Conservation (phyloP, 2,888 invertebrate species). For the Smittia sp. region DNA sequence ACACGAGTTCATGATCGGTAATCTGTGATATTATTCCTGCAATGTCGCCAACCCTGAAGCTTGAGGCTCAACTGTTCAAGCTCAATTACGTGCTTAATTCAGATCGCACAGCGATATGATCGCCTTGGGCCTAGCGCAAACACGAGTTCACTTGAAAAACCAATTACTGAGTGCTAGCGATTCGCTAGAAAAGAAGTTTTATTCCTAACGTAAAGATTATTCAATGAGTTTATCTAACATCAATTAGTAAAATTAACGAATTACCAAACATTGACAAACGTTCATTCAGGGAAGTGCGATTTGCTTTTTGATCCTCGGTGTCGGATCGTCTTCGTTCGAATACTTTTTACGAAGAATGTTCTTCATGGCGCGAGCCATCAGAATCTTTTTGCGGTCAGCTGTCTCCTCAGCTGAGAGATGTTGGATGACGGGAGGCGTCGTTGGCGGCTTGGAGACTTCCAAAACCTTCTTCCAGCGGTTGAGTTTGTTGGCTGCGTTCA, state of each 20-base stretch:
- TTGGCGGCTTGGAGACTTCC: conserved; percentile 48
- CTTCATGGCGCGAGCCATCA: conserved; percentile 32
- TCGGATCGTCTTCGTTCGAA: conserved; percentile 29
- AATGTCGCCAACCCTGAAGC: too few relatives aligned
- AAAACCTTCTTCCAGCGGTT: conserved; percentile 60
- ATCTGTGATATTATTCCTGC: too few relatives aligned
- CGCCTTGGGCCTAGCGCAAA: too few relatives aligned
- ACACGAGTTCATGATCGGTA: too few relatives aligned
- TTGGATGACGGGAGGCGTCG: background rate
- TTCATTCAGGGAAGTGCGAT: conserved; percentile 10
- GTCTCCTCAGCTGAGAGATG: background rate
- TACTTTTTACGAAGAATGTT: conserved; percentile 35
- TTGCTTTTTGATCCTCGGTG: conserved; percentile 31
- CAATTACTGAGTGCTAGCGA: too few relatives aligned
- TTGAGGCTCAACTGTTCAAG: too few relatives aligned
- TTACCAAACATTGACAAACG: background rate
- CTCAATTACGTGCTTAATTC: too few relatives aligned
- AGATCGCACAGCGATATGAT: too few relatives aligned
- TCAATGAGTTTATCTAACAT: conserved; percentile 4
- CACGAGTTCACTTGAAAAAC: too few relatives aligned
- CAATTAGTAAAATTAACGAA: background rate
- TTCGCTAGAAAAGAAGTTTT: too few relatives aligned
- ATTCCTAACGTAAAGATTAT: too few relatives aligned
- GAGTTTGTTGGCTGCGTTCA: conserved; percentile 57
- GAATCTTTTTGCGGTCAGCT: conserved; percentile 27